Evolutionary conservation across 2,113 vertebrate genomes (phyloP).

Genomic region (Andinoacara biseriatus): DNA sequence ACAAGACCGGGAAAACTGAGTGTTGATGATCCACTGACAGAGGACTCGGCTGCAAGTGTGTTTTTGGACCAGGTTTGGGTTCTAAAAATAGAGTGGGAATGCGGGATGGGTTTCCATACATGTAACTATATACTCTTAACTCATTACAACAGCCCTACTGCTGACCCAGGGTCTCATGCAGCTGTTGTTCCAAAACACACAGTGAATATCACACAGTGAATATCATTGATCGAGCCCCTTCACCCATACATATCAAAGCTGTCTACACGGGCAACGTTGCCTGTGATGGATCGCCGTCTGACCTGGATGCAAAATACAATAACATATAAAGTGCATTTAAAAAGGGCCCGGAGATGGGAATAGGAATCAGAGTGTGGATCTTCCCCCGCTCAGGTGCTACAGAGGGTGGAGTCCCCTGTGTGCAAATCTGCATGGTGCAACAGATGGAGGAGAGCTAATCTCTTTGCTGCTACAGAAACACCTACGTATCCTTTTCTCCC

Average conservation of each 20-base stretch:
- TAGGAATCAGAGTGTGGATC: neutral
- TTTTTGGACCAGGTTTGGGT: slow-evolving; percentile 43
- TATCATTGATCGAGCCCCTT: slow-evolving; percentile 40
- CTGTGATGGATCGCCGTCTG: slow-evolving; percentile 34
- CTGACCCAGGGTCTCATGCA: slow-evolving; percentile 54
- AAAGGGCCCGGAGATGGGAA: neutral
- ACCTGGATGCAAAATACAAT: neutral
- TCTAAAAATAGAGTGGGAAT: slow-evolving; percentile 59
- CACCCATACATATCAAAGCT: slow-evolving; percentile 36
- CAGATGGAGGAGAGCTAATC: slow-evolving; percentile 73
- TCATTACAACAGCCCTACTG: slow-evolving; percentile 41
- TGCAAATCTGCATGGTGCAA: slow-evolving; percentile 46
- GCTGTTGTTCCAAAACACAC: slow-evolving; percentile 51
- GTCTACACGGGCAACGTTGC: neutral
- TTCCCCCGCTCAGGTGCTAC: slow-evolving; percentile 7
- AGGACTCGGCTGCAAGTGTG: slow-evolving; percentile 27
- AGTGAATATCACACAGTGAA: slow-evolving; percentile 37
- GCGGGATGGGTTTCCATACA: slow-evolving; percentile 52
- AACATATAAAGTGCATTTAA: neutral
- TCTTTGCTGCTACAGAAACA: slow-evolving; percentile 50
- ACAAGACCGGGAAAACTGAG: slow-evolving; percentile 41
- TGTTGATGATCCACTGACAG: slow-evolving; percentile 67
- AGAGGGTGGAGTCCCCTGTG: slow-evolving; percentile 11
- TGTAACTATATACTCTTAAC: slow-evolving; percentile 57
- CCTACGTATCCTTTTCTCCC: slow-evolving; percentile 19